Base-by-base conservation (phyloP, 2,888 invertebrate species). In the Pteria penguin region DNA sequence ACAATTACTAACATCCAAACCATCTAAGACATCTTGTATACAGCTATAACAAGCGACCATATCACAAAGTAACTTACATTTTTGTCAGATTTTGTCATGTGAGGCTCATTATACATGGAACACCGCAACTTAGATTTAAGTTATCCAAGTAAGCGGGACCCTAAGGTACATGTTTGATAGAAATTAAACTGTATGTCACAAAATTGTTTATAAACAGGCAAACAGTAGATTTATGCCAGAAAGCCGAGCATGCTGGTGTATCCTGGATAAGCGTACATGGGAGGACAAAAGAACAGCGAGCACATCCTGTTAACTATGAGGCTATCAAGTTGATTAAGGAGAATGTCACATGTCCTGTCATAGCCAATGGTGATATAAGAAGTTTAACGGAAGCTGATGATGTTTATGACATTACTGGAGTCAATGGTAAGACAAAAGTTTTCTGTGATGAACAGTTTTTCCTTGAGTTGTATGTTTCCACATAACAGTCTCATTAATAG, bases 281-380 rank as follows among this genome's bases (percentile, higher is more conserved):
- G 0, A 94, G 99, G 73, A 98, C 97, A n/a, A 95, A 95, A 57
- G 93, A 94, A 55, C 96, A 98, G 90, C 95, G 96, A 91, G 94
- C 94, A 86, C 95, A 95, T 77, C 93, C 94, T 2, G 93, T 94
- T 14, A 94, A 98, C 91, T 88, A 94, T 31, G 94, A 94, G 22
- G 95, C 95, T 31, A 94, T 99, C 75, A 94, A 94, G 87, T 93
- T 95, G 57, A 94, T 98, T 18, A 95, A 95, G 84, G 94, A 95
- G 68, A 94, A 94, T 80, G 92, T 97, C n/a, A 63, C 90, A 92
- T 93, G 98, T 82, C 98, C 99, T 0, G 93, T 99, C 0, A 94
- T 98, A 82, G 98, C 96, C 0, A 99, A 99, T 93, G 99, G 99
- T 52, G 97, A 97, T 86, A 94, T 98, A 0, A 96, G 95, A 86